Base-by-base conservation (phyloP, 2,888 invertebrate species). In the Perithous albicinctus region DNA sequence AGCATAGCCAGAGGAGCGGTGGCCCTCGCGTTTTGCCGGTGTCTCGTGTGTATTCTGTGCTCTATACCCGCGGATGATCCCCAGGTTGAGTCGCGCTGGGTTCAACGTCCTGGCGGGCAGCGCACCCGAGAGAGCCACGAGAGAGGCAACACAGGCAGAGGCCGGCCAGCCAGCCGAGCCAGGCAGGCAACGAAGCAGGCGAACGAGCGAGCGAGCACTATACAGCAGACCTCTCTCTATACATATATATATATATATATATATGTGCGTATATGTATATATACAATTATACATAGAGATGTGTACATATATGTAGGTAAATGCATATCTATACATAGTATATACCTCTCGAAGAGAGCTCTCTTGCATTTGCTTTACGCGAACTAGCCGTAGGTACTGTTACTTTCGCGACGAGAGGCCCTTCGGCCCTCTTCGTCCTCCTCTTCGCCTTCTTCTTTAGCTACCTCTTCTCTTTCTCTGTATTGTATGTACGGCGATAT, bases 71-170 rank as follows among this genome's bases (percentile, higher is more conserved):
- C 85, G 85, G 90, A 90, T 89, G 90, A 90, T 91, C 91, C 92
- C 91, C 92, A 92, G 91, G 92, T 92, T 92, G 92, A 92, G 92
- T 91, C 90, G 92, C 91, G 91, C 92, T 91, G 92, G 87, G 92
- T 92, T 92, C 92, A 92, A 92, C 88, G 92, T 91, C 91, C 92
- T 92, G 90, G 82, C 92, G 92, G 91, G 91, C 92, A 92, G 92
- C 92, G 92, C 92, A 91, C 92, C 90, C 92, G 90, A 90, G 87
- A 88, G 86, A 80, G 86, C 85, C 87, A 64, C 56, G 59, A 20
- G 59, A 64, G 46, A 73, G 54, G 76, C 81, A n/a, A 77, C 61
- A 64, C 82, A 67, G 74, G 15, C 54, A 54, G n/a, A n/a, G 67
- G 70, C 83, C 72, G 76, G 79, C 80, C 76, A 78, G 81, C 78